These are phyloP conservation scores for Phengaris alcon DNA, from an alignment of 2,888 invertebrate genomes.

Conservation along the genomic window DNA sequence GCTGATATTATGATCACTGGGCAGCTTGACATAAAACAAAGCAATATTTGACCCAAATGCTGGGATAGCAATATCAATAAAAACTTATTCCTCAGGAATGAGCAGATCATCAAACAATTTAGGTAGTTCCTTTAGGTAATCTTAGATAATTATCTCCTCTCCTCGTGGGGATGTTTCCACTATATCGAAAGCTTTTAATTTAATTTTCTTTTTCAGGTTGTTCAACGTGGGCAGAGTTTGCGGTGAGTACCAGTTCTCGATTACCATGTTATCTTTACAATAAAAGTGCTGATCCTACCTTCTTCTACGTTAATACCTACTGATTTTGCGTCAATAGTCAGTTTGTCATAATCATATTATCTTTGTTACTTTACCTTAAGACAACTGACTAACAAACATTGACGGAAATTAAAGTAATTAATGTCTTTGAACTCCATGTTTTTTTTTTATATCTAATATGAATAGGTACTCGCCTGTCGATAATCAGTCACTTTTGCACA, in stretches of 20 bases:
- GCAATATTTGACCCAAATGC: neutral
- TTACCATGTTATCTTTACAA: neutral
- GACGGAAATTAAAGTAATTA: too few relatives aligned
- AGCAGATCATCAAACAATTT: too few relatives aligned
- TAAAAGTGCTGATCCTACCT: neutral
- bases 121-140: neutral
- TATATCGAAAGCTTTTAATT: conserved; percentile 11
- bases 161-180: neutral
- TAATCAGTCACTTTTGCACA: too few relatives aligned
- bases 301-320: neutral
- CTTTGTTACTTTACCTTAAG: neutral
- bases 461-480: too few relatives aligned
- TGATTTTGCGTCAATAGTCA: neutral
- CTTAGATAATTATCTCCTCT: neutral
- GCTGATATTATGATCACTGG: neutral
- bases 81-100: neutral
- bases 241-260: conserved; percentile 18
- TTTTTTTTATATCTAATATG: too few relatives aligned
- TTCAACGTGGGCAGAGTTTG: neutral
- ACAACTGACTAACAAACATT: too few relatives aligned
- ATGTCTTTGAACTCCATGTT: too few relatives aligned
- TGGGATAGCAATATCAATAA: neutral
- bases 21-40: neutral
- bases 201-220: conserved; percentile 18
- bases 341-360: neutral